Conservation (phyloP, 2,113 vertebrate genomes). For the Eulacestoma nigropectus region DNA sequence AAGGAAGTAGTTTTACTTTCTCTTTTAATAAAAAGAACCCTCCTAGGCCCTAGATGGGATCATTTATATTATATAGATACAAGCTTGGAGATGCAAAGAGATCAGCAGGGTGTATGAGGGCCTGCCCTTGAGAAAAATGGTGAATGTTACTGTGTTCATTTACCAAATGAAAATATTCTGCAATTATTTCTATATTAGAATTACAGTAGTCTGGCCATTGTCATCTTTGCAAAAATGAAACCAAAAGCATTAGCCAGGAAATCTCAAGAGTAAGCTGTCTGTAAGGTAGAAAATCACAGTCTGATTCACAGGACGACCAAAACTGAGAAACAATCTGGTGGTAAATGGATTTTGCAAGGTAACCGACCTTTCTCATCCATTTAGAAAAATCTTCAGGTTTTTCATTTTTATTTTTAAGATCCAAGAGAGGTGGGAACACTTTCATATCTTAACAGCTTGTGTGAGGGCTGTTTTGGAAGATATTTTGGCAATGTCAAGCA, state of each 20-base stretch:
- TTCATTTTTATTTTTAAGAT: constrained; percentile 26
- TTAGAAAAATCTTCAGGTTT: constrained; percentile 12
- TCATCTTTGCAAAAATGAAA: not conserved
- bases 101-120: not conserved
- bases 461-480: constrained; percentile 29
- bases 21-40: not conserved
- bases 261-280: not conserved
- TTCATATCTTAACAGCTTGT: constrained; percentile 47
- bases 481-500: constrained; percentile 51
- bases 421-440: constrained; percentile 22
- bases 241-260: not conserved
- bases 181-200: not conserved
- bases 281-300: not conserved
- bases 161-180: not conserved
- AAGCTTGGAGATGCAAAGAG: not conserved
- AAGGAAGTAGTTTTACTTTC: not conserved
- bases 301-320: not conserved
- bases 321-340: not conserved
- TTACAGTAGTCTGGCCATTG: not conserved
- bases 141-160: not conserved
- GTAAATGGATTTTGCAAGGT: not conserved
- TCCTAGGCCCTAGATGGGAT: not conserved
- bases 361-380: not conserved
- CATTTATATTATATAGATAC: not conserved
- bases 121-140: not conserved